Evolutionary conservation across 2,888 invertebrate genomes (phyloP).

Genomic region (Leptinotarsa rubiginosa): DNA sequence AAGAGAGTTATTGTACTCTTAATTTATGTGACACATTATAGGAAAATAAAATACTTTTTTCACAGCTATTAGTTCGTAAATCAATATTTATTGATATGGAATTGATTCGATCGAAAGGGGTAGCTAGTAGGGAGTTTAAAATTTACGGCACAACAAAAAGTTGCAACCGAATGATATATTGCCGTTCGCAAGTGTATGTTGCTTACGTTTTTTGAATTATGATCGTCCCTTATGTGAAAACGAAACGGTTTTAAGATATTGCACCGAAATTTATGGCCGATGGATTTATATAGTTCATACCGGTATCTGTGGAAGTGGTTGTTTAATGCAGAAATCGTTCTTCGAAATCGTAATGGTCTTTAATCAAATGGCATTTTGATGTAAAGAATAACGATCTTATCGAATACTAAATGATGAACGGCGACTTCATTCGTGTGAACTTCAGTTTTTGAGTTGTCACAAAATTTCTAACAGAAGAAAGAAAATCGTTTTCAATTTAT

Average conservation of each 20-base stretch:
- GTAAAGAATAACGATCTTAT: too few species aligned
- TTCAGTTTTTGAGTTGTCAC: too few species aligned
- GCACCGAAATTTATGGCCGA: slow-evolving; percentile 39
- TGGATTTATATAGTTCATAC: slow-evolving; percentile 24
- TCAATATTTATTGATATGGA: slow-evolving; percentile 64
- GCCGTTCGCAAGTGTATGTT: slow-evolving; percentile 58
- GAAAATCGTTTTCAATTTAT: too few species aligned
- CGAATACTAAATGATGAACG: too few species aligned
- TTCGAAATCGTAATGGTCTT: too few species aligned
- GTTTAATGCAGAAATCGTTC: not conserved
- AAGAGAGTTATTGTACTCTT: slow-evolving; percentile 38
- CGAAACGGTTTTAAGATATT: slow-evolving; percentile 46
- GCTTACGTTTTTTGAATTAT: slow-evolving; percentile 57
- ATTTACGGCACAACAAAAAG: slow-evolving; percentile 57
- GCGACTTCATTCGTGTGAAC: too few species aligned
- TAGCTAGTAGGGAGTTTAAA: slow-evolving; percentile 56
- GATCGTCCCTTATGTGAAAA: slow-evolving; percentile 48
- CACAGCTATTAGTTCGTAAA: slow-evolving; percentile 62
- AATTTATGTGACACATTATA: slow-evolving; percentile 63
- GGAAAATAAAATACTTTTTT: slow-evolving; percentile 63
- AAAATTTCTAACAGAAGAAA: too few species aligned
- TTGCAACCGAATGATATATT: slow-evolving; percentile 55
- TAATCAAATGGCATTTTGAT: too few species aligned
- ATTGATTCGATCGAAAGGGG: slow-evolving; percentile 58
- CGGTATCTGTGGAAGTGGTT: slow-evolving; percentile 12